A percentile compares a stretch with the other conserved stretches of the same genome.
Evolutionary conservation across 2,888 invertebrate genomes (phyloP).

Genomic region (Scaptomyza parva): DNA sequence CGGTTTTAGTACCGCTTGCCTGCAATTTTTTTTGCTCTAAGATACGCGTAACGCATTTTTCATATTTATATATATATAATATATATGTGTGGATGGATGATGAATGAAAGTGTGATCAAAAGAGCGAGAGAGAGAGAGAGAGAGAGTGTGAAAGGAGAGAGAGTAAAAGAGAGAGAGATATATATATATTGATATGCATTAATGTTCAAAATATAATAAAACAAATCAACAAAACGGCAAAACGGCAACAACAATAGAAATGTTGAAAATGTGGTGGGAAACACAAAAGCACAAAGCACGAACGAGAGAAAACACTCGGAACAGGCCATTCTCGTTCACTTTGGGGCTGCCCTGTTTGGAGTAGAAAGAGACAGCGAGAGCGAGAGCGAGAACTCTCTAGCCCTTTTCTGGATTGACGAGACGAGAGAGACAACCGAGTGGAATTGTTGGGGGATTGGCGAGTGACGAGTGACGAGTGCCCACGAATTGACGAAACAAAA

Average conservation of each 20-base stretch:
- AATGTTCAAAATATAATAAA: slow-evolving; percentile 6
- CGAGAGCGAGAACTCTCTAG: too few species aligned
- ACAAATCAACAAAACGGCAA: slow-evolving; percentile 12
- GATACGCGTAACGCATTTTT: slow-evolving; percentile 43
- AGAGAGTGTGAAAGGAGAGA: slow-evolving; percentile 8
- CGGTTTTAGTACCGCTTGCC: slow-evolving; percentile 85
- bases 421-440: slow-evolving; percentile 15
- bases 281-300: slow-evolving; percentile 9
- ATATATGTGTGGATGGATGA: slow-evolving; percentile 9
- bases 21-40: slow-evolving; percentile 81
- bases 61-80: background rate
- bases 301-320: background rate
- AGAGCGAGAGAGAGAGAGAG: slow-evolving; percentile 9
- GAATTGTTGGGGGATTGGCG: slow-evolving; percentile 6
- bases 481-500: background rate
- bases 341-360: background rate
- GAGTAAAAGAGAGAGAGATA: slow-evolving; percentile 5
- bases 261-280: background rate
- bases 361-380: background rate
- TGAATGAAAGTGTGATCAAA: slow-evolving; percentile 31
- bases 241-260: slow-evolving; percentile 3
- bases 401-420: too few species aligned
- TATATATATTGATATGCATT: background rate
- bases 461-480: too few species aligned
- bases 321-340: slow-evolving; percentile 3